Percentiles rank a stretch among this genome's conserved stretches.
These are phyloP conservation scores for Drosophila eugracilis DNA, from an alignment of 1,140 invertebrate genomes.

Conservation along the genomic window DNA sequence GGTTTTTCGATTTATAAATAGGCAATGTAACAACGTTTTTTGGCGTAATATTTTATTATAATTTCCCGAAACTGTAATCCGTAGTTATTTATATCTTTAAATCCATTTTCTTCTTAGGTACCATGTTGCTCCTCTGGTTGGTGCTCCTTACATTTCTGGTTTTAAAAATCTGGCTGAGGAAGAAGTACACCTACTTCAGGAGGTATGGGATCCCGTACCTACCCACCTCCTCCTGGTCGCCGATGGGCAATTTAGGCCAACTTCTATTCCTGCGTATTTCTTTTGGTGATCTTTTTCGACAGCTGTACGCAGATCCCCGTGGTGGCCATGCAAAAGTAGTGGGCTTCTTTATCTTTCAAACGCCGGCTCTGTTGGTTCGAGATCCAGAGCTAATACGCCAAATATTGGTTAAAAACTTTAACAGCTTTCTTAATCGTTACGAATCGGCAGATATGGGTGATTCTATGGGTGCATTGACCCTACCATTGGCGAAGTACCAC, in stretches of 20 bases:
- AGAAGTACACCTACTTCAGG: conserved; percentile 64
- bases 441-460: conserved; percentile 80
- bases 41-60: not conserved
- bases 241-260: conserved; percentile 68
- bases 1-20: conserved; percentile 16
- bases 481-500: conserved; percentile 77
- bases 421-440: conserved; percentile 81
- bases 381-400: conserved; percentile 86
- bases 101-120: not conserved
- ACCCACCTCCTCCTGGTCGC: conserved; percentile 38
- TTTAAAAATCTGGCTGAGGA: conserved; percentile 32
- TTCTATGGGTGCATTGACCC: conserved; percentile 63
- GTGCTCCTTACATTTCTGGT: conserved; percentile 22
- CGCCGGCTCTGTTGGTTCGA: conserved; percentile 85
- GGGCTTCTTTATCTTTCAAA: conserved; percentile 84
- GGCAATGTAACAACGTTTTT: not conserved
- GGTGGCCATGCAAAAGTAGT: conserved; percentile 45
- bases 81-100: not conserved
- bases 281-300: conserved; percentile 74
- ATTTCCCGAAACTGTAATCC: no score
- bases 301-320: conserved; percentile 51
- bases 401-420: conserved; percentile 86
- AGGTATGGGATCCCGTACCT: conserved; percentile 49
- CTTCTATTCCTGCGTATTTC: conserved; percentile 61
- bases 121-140: conserved; percentile 17